Conservation (phyloP, 1,140 invertebrate species). For the Drosophila asahinai region DNA sequence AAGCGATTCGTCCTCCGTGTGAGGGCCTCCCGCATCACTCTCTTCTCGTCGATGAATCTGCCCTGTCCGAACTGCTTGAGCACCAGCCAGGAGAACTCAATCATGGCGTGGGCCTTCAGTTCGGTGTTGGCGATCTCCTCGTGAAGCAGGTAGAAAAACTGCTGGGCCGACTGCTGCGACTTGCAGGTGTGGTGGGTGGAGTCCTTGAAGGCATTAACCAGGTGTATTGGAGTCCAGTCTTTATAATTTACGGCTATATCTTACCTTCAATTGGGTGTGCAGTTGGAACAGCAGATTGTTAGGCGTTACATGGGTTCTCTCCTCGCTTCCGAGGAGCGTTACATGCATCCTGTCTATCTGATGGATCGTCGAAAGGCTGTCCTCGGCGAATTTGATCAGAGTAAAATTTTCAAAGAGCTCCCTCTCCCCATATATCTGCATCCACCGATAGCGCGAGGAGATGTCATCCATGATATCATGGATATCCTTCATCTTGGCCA, state of each 20-base stretch:
- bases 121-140: slow-evolving; percentile 1
- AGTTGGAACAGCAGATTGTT: not conserved
- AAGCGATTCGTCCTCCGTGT: not conserved
- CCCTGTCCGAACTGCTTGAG: not conserved
- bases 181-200: not conserved
- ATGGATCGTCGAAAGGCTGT: not conserved
- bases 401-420: not conserved
- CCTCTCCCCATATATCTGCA: not conserved
- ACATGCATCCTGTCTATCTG: not conserved
- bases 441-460: not conserved
- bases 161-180: not conserved
- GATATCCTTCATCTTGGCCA: slow-evolving; percentile 5
- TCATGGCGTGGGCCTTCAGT: not conserved
- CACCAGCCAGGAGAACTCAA: not conserved
- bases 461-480: not conserved
- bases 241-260: too few species aligned
- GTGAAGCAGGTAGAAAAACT: not conserved
- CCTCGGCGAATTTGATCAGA: slow-evolving; percentile 4
- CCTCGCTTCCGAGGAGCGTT: not conserved
- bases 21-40: not conserved
- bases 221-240: not conserved
- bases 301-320: not conserved
- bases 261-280: not conserved
- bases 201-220: not conserved
- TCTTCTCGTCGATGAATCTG: not conserved